phyloP scores from a whole-genome alignment of 1,140 invertebrate species.

The Cyclina sinensis region DNA sequence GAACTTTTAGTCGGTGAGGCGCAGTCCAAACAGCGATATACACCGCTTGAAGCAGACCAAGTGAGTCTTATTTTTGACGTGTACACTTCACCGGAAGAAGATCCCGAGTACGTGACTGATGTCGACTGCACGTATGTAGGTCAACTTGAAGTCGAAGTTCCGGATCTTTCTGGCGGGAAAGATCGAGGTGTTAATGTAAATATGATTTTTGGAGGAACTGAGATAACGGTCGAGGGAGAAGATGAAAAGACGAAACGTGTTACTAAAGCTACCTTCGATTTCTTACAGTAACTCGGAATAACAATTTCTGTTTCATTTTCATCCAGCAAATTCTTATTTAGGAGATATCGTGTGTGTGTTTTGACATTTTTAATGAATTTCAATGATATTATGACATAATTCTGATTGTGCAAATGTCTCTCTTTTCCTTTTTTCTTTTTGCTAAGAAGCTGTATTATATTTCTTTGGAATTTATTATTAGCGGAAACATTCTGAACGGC shows the following conservation, averaged over 20 bases:
- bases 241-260: conserved; percentile 32
- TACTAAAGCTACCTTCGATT: conserved; percentile 44
- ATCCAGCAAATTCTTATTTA: no score
- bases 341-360: no score
- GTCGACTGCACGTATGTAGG: not conserved
- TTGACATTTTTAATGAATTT: no score
- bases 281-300: not conserved
- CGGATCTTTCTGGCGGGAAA: not conserved
- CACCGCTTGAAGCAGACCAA: conserved; percentile 27
- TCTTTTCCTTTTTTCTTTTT: no score
- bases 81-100: conserved; percentile 44
- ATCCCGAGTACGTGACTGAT: conserved; percentile 46
- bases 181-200: conserved; percentile 19
- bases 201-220: conserved; percentile 49
- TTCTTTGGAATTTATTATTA: no score
- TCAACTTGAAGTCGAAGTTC: conserved; percentile 33
- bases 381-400: no score
- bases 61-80: not conserved
- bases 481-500: no score
- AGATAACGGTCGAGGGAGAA: conserved; percentile 6
- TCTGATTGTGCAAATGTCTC: no score
- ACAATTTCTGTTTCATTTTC: not conserved
- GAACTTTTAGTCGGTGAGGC: not conserved
- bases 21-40: conserved; percentile 8
- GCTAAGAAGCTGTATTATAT: no score